phyloP scores from a whole-genome alignment of 1,140 invertebrate genomes.

The Drosophila nasuta region DNA sequence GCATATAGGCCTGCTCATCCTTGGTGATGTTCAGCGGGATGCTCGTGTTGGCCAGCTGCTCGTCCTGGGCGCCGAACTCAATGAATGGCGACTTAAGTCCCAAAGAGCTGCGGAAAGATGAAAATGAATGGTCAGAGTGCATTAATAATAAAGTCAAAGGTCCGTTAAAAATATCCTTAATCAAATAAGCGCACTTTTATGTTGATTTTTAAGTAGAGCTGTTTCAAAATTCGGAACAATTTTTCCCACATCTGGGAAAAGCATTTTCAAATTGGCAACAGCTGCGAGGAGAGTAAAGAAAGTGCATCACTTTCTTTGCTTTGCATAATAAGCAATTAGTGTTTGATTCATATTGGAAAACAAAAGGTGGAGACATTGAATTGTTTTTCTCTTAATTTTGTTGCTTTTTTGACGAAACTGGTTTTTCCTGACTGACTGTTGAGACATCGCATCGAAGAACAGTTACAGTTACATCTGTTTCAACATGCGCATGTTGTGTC shows the following conservation, averaged over 20 bases:
- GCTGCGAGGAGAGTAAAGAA: no score
- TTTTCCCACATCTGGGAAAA: not conserved
- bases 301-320: constrained; percentile 4
- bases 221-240: no score
- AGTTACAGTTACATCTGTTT: constrained; percentile 59
- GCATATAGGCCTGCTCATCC: constrained; percentile 80
- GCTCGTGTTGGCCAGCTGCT: constrained; percentile 79
- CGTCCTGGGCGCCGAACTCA: constrained; percentile 73
- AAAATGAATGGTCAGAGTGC: not conserved
- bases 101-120: constrained; percentile 60
- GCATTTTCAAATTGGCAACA: not conserved
- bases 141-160: not conserved
- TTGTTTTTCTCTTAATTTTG: not conserved
- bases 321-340: constrained; percentile 8
- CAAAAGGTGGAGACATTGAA: constrained; percentile 21
- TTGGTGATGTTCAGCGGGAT: constrained; percentile 80
- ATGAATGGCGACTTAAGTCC: constrained; percentile 83
- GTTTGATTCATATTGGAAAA: constrained; percentile 2
- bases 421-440: constrained; percentile 29
- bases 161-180: no score
- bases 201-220: no score
- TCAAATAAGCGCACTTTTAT: no score
- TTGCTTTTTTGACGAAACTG: constrained; percentile 11
- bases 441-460: constrained; percentile 39
- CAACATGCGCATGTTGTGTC: constrained; percentile 25